These are phyloP conservation scores for Sarcophaga rosellei DNA, from an alignment of 2,888 invertebrate genomes.

Conservation along the genomic window DNA sequence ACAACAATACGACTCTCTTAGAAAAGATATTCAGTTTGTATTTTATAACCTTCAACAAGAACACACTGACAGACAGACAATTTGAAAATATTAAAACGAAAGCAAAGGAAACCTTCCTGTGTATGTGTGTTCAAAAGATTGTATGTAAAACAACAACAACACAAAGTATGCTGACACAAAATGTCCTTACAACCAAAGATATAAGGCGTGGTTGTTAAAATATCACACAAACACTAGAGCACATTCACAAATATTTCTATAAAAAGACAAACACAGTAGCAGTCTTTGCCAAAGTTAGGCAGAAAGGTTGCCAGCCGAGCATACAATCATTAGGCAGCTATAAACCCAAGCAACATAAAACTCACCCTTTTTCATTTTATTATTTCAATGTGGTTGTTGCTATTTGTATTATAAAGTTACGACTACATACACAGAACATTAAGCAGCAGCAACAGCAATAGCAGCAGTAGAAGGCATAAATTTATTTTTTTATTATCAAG, in stretches of 20 bases:
- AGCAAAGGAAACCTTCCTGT: conserved; percentile 23
- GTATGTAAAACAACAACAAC: conserved; percentile 14
- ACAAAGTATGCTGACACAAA: conserved; percentile 46
- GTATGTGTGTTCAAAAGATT: too few relatives aligned
- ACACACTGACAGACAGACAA: conserved; percentile 33
- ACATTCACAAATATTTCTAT: background rate
- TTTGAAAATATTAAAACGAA: conserved; percentile 25
- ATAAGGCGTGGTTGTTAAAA: conserved; percentile 65
- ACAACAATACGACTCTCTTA: conserved; percentile 28
- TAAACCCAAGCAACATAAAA: conserved; percentile 50
- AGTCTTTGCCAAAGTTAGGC: background rate
- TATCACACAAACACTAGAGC: conserved; percentile 6
- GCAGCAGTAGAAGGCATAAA: too few relatives aligned
- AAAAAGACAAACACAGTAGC: background rate
- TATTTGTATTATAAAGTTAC: background rate
- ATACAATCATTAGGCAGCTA: conserved; percentile 46
- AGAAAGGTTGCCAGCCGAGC: background rate
- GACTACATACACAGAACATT: conserved; percentile 10
- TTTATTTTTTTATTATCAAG: conserved; percentile 52
- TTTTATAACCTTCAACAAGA: background rate
- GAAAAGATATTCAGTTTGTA: background rate
- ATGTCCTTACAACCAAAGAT: conserved; percentile 62
- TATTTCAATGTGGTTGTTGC: conserved; percentile 6
- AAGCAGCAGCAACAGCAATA: background rate
- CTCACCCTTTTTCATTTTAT: conserved; percentile 49